Evolutionary conservation across 2,888 invertebrate species (phyloP).

Genomic region (Brachyopa scutellaris): DNA sequence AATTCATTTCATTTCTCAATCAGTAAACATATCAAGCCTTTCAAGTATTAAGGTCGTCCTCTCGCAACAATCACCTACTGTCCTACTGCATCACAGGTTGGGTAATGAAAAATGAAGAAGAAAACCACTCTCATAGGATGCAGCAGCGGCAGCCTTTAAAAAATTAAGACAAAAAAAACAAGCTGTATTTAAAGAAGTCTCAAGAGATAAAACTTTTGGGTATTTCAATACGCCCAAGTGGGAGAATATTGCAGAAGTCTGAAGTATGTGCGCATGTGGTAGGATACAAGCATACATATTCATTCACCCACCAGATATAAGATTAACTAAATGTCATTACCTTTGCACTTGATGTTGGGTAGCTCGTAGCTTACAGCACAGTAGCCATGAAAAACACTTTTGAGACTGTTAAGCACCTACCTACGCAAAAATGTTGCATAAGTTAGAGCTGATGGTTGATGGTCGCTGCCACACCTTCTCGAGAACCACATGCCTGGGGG

Average conservation of each 20-base stretch:
- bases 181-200: slow-evolving; percentile 26
- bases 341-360: slow-evolving; percentile 23
- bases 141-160: slow-evolving; percentile 45
- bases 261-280: slow-evolving; percentile 39
- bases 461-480: slow-evolving; percentile 46
- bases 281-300: neutral
- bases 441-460: slow-evolving; percentile 6
- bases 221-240: slow-evolving; percentile 46
- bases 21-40: slow-evolving; percentile 4
- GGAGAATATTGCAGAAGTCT: slow-evolving; percentile 49
- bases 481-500: slow-evolving; percentile 13
- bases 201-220: slow-evolving; percentile 59
- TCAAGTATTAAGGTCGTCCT: slow-evolving; percentile 25
- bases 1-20: slow-evolving; percentile 56
- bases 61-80: slow-evolving; percentile 8
- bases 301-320: neutral
- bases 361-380: neutral
- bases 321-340: slow-evolving; percentile 35
- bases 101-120: no score
- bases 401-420: slow-evolving; percentile 12
- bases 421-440: slow-evolving; percentile 49
- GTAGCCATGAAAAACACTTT: slow-evolving; percentile 6
- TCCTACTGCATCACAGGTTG: no score
- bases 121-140: slow-evolving; percentile 43
- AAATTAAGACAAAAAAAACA: neutral